Evolutionary conservation across 2,113 vertebrate species (phyloP), one percentile per base, ranked within the genome.

Genomic region (Heterochromis multidens): DNA sequence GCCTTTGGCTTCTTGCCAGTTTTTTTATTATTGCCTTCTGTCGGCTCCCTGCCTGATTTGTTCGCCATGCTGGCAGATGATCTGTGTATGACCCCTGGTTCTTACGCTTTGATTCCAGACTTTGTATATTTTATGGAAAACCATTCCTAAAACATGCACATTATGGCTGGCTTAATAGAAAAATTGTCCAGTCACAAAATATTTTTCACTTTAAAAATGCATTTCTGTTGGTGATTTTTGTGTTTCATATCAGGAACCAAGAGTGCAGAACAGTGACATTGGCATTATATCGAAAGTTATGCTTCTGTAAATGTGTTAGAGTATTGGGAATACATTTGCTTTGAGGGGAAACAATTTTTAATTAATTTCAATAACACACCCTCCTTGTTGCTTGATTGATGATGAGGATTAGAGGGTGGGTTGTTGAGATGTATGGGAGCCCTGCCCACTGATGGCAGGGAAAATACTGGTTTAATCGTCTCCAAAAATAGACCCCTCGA

Each of bases 291-390:
- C 77, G 19, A 78, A 86, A 35, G 40, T 87, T 49, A 43, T 62
- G 78, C 77, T 33, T 23, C 29, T 79, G 23, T 33, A 52, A 79
- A 67, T 27, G 19, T 52, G 56, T 54, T 65, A 58, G 52, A 60
- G 83, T 72, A 16, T 19, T 74, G 43, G 14, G 59, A 79, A 77
- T 40, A 19, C 40, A 65, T 81, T 80, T 77, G 61, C 79, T 80
- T 87, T 58, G 12, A 63, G 77, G 40, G 23, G 17, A 79, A 83
- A 58, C 27, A 13, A 23, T 87, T 92, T 89, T 87, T 59, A 84
- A 81, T 89, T 89, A 62, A 87, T 88, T 87, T 86, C 72, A 90
- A 87, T 70, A 84, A 76, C 49, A 67, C 79, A 54, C 76, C 14
- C 67, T 57, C 31, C 82, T 88, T 59, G 33, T 63, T 82, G 49